These are phyloP conservation scores for Drosophila anomalata DNA, from an alignment of 2,888 invertebrate genomes.

Conservation along the genomic window DNA sequence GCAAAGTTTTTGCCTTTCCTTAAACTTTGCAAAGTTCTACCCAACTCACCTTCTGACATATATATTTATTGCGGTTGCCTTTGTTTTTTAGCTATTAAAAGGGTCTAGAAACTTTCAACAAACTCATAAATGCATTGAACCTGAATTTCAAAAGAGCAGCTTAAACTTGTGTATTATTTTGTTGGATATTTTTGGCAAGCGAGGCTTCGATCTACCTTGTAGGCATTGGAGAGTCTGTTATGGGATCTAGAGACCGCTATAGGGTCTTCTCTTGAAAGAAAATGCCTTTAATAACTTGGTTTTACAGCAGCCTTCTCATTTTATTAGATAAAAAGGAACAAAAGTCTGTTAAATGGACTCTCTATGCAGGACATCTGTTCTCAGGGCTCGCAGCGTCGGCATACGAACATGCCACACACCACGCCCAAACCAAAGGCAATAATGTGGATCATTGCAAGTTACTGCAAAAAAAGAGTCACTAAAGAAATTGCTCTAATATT, in stretches of 20 bases:
- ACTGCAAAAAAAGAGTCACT: slow-evolving; percentile 4
- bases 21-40: slow-evolving; percentile 30
- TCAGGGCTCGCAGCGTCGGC: slow-evolving; percentile 32
- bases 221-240: no score
- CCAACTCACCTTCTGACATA: slow-evolving; percentile 29
- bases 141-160: slow-evolving; percentile 8
- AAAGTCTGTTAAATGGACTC: not conserved
- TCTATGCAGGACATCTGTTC: not conserved
- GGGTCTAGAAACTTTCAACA: slow-evolving; percentile 16
- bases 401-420: slow-evolving; percentile 45
- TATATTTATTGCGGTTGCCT: slow-evolving; percentile 29
- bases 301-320: slow-evolving; percentile 1
- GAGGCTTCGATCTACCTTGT: no score
- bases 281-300: not conserved
- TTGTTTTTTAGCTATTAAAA: slow-evolving; percentile 31
- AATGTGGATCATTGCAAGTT: slow-evolving; percentile 36
- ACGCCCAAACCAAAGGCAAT: slow-evolving; percentile 47
- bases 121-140: slow-evolving; percentile 49
- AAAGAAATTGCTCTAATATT: not conserved
- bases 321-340: not conserved
- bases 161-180: not conserved
- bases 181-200: no score
- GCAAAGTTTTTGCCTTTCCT: slow-evolving; percentile 32
- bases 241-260: no score
- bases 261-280: no score